Percentiles rank a stretch among this genome's conserved stretches.
Conservation (phyloP, 2,888 invertebrate genomes). For the Lasioglossum oenotherae region DNA sequence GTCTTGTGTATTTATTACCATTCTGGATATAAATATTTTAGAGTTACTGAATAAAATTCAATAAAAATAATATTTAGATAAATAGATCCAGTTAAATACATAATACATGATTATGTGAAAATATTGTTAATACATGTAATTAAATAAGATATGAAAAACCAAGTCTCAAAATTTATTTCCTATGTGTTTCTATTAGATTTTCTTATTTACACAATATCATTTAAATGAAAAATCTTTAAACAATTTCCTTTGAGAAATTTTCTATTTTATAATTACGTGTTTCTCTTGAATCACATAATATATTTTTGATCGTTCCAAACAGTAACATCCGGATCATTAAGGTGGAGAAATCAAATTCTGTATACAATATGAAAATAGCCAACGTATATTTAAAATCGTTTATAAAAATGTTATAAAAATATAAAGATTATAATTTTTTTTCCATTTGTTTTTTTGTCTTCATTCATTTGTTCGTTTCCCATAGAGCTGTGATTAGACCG, state of each 20-base stretch:
- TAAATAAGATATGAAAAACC: constrained; percentile 36
- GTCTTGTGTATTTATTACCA: constrained; percentile 46
- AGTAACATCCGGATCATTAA: neutral
- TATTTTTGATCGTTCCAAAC: neutral
- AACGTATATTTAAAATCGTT: neutral
- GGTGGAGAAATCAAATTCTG: neutral
- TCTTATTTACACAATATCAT: constrained; percentile 7
- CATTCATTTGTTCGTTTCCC: constrained; percentile 17
- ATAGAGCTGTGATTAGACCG: neutral
- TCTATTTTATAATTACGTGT: neutral
- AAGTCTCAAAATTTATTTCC: constrained; percentile 17
- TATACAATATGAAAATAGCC: neutral
- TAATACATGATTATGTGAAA: constrained; percentile 36
- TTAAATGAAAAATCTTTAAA: neutral
- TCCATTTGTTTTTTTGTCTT: neutral
- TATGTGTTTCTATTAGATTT: neutral
- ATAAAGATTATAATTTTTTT: neutral
- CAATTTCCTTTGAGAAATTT: neutral
- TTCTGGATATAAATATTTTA: constrained; percentile 44
- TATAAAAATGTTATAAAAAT: neutral
- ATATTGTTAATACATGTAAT: constrained; percentile 52
- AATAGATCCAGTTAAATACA: constrained; percentile 32
- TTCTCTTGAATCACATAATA: neutral
- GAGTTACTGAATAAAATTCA: constrained; percentile 42
- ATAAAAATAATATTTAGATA: constrained; percentile 48